Evolutionary conservation across 2,113 vertebrate genomes (phyloP).

Genomic region (Coracopsis vasa): DNA sequence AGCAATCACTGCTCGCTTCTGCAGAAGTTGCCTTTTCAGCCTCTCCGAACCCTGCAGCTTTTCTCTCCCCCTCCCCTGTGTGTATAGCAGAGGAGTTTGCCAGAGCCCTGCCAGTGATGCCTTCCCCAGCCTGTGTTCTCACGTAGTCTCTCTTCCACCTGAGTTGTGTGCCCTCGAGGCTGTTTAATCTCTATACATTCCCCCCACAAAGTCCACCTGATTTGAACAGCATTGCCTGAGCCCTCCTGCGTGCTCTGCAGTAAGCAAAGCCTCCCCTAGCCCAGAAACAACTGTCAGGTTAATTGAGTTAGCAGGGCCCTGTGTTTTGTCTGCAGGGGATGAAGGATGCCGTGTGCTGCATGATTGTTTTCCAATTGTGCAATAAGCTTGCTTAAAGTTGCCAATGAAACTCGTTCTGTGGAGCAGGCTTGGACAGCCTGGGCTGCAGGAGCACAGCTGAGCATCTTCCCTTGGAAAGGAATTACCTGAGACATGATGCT

Average conservation of each 20-base stretch:
- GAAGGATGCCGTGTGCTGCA: fast-evolving
- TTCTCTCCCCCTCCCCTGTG: too few species aligned
- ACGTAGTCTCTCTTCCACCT: not conserved
- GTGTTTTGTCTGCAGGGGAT: not conserved
- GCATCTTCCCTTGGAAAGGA: not conserved
- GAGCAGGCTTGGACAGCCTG: not conserved
- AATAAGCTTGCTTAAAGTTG: not conserved
- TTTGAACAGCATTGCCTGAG: not conserved
- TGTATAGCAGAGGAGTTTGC: not conserved
- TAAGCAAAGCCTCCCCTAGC: not conserved
- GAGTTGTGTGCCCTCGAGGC: not conserved
- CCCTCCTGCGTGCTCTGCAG: not conserved
- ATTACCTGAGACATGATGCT: not conserved
- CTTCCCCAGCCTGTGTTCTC: not conserved
- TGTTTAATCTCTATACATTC: not conserved
- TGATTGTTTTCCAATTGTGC: not conserved
- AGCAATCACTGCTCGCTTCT: not conserved
- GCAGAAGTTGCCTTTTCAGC: not conserved
- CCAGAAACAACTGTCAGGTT: not conserved
- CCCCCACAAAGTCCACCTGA: not conserved
- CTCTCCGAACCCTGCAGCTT: fast-evolving
- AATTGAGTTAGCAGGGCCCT: not conserved
- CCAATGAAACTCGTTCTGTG: not conserved
- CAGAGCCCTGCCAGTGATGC: not conserved
- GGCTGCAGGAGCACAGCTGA: not conserved